Conservation (phyloP, 2,888 invertebrate species). For the Vannuccia rotundouncinata region DNA sequence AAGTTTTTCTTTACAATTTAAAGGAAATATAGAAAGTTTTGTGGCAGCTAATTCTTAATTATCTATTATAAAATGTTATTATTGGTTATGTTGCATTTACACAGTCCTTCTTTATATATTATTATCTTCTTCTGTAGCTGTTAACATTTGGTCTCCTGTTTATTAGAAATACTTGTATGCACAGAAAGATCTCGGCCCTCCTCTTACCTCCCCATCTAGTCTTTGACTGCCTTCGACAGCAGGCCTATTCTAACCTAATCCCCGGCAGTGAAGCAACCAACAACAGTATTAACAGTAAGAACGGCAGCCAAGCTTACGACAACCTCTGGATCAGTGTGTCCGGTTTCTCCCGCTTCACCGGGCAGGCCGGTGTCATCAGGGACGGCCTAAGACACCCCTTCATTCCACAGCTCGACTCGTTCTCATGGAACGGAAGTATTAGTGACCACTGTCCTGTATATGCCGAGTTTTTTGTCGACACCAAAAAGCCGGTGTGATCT, state of each 20-base stretch:
- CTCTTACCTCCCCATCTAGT: background rate
- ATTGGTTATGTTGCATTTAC: too few relatives aligned
- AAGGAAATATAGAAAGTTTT: too few relatives aligned
- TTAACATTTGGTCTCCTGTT: too few relatives aligned
- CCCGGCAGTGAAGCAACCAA: background rate
- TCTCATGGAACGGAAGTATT: constrained; percentile 74
- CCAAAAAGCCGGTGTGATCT: background rate
- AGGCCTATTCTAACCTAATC: constrained; percentile 9
- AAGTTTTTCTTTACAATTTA: too few relatives aligned
- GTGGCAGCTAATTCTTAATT: too few relatives aligned
- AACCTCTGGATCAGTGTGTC: constrained; percentile 54
- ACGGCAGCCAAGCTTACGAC: constrained; percentile 48
- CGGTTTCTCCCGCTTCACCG: constrained; percentile 43
- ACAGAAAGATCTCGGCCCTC: background rate
- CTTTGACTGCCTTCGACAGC: constrained; percentile 17
- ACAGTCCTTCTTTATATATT: too few relatives aligned
- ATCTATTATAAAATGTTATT: too few relatives aligned
- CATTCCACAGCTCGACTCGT: constrained; percentile 67
- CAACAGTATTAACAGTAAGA: constrained; percentile 43
- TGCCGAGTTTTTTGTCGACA: constrained; percentile 62
- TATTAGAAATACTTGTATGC: too few relatives aligned
- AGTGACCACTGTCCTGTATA: constrained; percentile 71
- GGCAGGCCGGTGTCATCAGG: constrained; percentile 62
- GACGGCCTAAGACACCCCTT: constrained; percentile 70
- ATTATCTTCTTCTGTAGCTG: too few relatives aligned